Evolutionary conservation across 2,113 vertebrate genomes (phyloP).

Genomic region (Euleptes europaea): DNA sequence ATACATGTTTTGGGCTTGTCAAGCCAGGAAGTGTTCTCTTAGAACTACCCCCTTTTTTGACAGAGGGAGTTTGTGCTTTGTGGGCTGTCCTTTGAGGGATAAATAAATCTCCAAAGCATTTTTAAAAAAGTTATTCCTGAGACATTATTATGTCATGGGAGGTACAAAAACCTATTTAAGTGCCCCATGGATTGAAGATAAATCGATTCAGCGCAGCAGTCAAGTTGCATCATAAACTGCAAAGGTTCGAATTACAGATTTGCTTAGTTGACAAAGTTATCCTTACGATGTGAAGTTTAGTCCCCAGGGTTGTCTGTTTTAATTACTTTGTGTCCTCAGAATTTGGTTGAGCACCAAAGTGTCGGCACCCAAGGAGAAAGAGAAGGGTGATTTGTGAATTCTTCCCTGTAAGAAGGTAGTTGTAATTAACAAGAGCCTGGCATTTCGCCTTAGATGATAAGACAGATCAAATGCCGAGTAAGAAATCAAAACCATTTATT

Average conservation of each 20-base stretch:
- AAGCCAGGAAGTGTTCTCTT: background rate
- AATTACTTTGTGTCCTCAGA: background rate
- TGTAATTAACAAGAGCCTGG: background rate
- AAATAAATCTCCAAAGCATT: background rate
- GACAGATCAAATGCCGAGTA: background rate
- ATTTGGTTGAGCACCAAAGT: background rate
- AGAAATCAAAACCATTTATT: background rate
- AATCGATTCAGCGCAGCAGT: background rate
- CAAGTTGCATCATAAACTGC: background rate
- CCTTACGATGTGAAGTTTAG: background rate
- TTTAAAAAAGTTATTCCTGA: background rate
- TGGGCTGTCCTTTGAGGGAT: too few relatives aligned
- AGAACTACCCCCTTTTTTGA: background rate
- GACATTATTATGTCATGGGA: background rate
- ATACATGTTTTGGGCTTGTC: background rate
- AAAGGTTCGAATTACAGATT: slow-evolving; percentile 20
- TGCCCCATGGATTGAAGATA: background rate
- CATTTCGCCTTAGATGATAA: background rate
- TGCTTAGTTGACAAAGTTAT: background rate
- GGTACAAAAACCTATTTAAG: too few relatives aligned
- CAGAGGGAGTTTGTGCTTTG: background rate
- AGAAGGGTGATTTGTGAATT: background rate
- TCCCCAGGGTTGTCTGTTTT: background rate
- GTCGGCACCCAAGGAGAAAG: background rate
- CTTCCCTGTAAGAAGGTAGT: background rate